Evolutionary conservation across 1,140 invertebrate species (phyloP), one percentile per base, ranked within the genome.

Genomic region (Caligus rogercresseyi): DNA sequence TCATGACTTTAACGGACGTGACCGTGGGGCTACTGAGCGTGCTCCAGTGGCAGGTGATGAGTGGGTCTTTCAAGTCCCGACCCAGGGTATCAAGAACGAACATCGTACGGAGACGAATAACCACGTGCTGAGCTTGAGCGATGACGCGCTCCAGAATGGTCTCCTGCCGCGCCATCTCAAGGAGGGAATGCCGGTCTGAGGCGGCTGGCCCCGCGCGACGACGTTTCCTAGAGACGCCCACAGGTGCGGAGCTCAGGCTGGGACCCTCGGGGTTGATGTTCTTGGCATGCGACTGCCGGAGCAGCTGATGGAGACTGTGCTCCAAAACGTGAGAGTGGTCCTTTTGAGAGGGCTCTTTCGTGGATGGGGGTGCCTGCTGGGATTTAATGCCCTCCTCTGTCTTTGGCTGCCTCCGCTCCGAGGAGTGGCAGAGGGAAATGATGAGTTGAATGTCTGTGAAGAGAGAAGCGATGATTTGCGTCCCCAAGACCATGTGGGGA

Each of bases 291-390:
- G 91, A 83, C 70, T 94, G 87, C 16, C 91, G 77, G 25, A 96
- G 73, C 52, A 96, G 73, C 74, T 96, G 92, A 75, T 97, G 91
- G 23, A 98, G 74, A 0, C 90, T 94, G 73, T 96, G 92, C 71
- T 98, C 92, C 57, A 98, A 72, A 4, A 96, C 91, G 71, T 94
- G 89, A 75, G 95, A 91, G 70, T 95, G 89, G 68, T 94, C 89
- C 3, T 83, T 79, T 71, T 83, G 26, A 56, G 25, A 31, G 52
- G 20, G 54, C 25, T 21, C 16, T 21, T 25, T 43, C 18, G 24
- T 43, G 25, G 31, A 52, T 15, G 20, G 15, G n/a, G n/a, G 14
- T 21, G 18, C 21, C 20, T 21, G 2, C 26, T 51, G 51, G 18
- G 25, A 21, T n/a, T 55, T 55, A 16, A n/a, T 11, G 54, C 7